phyloP scores from a whole-genome alignment of 2,888 invertebrate species.

The Megaustenia siamemsis region DNA sequence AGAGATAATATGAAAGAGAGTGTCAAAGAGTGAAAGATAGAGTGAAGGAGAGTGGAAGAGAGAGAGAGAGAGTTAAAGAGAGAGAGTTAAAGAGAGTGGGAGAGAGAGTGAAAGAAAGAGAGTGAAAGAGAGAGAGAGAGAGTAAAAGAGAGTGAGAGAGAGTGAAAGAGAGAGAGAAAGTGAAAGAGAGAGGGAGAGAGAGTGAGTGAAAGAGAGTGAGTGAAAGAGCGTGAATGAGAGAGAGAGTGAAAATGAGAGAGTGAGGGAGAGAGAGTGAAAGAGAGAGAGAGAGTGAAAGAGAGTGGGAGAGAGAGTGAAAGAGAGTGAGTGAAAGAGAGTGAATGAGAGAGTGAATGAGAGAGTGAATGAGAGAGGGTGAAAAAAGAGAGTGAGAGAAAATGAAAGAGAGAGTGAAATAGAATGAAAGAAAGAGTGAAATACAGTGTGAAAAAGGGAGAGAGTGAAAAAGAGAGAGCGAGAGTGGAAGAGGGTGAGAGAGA shows the following conservation, averaged over 20 bases:
- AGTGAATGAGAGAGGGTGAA: neutral
- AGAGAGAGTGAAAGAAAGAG: neutral
- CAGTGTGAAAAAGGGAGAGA: neutral
- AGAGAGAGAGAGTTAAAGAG: neutral
- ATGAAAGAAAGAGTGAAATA: neutral
- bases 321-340: neutral
- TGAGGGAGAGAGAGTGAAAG: neutral
- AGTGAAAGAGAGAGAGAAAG: neutral
- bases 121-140: neutral
- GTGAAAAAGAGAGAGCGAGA: neutral
- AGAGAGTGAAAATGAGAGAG: neutral
- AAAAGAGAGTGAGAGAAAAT: too few relatives aligned
- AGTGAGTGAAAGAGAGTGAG: neutral
- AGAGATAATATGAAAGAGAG: too few relatives aligned
- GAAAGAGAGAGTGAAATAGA: conserved; percentile 21
- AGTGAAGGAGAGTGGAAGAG: neutral
- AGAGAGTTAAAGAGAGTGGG: too few relatives aligned
- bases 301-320: neutral
- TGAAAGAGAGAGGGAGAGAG: neutral
- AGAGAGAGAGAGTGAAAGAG: too few relatives aligned
- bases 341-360: neutral
- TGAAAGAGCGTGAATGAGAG: neutral
- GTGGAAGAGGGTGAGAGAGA: conserved; percentile 10
- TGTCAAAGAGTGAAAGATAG: neutral
- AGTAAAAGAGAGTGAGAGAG: neutral